phyloP scores from a whole-genome alignment of 2,113 vertebrate species.

The Chelonoidis abingdonii region DNA sequence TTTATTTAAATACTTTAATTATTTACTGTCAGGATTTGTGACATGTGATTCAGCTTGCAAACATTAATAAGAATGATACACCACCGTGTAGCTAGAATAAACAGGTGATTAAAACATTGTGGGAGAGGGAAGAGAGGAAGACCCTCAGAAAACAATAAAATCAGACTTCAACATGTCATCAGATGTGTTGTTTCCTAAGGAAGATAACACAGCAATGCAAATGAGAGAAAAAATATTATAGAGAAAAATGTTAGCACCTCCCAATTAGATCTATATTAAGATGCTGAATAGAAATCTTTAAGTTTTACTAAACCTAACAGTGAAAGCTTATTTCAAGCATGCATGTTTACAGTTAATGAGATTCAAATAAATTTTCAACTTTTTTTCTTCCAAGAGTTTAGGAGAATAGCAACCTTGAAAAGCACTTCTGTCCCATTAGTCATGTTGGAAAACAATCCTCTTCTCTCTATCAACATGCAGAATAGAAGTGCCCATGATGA shows the following conservation, averaged over 20 bases:
- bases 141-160: background rate
- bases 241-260: background rate
- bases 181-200: background rate
- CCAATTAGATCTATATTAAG: constrained; percentile 14
- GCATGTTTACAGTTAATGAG: constrained; percentile 66
- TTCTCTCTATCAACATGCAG: constrained; percentile 8
- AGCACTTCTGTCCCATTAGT: constrained; percentile 72
- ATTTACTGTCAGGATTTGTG: constrained; percentile 80
- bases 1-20: constrained; percentile 81
- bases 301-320: constrained; percentile 35
- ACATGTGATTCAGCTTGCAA: constrained; percentile 70
- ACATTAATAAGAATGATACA: constrained; percentile 60
- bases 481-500: constrained; percentile 40
- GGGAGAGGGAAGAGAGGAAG: background rate
- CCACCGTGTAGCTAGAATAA: constrained; percentile 47
- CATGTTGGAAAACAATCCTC: constrained; percentile 46
- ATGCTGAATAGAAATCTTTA: constrained; percentile 17
- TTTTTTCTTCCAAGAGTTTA: constrained; percentile 58
- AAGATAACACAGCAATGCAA: background rate
- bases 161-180: background rate
- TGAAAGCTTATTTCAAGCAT: constrained; percentile 64
- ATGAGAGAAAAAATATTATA: background rate
- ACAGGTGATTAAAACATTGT: constrained; percentile 12
- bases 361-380: constrained; percentile 62
- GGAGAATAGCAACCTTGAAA: constrained; percentile 73